Base-by-base conservation (phyloP, 2,113 vertebrate genomes). In the Bos javanicus region DNA sequence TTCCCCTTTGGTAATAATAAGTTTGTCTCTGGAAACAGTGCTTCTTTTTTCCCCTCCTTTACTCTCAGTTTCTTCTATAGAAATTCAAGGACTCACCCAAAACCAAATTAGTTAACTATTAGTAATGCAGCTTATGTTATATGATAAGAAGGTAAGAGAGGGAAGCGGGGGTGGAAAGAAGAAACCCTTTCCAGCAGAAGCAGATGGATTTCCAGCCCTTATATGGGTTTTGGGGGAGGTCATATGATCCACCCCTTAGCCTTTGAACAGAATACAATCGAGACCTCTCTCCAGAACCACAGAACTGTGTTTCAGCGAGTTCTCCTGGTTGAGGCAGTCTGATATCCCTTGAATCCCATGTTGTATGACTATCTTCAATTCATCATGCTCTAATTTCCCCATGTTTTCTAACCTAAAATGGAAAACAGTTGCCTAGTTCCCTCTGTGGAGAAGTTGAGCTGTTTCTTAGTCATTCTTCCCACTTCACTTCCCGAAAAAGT, bases 381-480 rank as follows among this genome's bases (percentile, higher is more conserved):
- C 52, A 28, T 36, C 25, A 2, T 59, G 71, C 85, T 52, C 76
- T 81, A 2, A 19, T 62, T 93, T 82, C 48, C 48, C 10, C 19
- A n/a, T 36, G 59, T 92, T 91, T 67, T 50, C 67, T 76, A 60
- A 85, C 36, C 88, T 96, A 46, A 94, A 92, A 80, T 95, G 52
- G 87, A 89, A 91, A 93, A 25, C 92, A 64, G 36, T 85, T 83
- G 54, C 84, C 50, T 82, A 2, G 11, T 43, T 89, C 74, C 33
- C 59, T 57, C 25, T 33, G 1, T 5, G 84, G 87, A 81, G 74
- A 95, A 30, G 26, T 19, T 76, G 59, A 90, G 54, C 91, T 60
- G 33, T 62, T n/a, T 33, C 57, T 85, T 50, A 10, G 28, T 74
- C 94, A 64, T 52, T 85, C 33, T 57, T 26, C 78, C 71, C 80